Evolutionary conservation across 2,113 vertebrate genomes (phyloP), one percentile per base, ranked within the genome.

Genomic region (Himantopus leucocephalus): DNA sequence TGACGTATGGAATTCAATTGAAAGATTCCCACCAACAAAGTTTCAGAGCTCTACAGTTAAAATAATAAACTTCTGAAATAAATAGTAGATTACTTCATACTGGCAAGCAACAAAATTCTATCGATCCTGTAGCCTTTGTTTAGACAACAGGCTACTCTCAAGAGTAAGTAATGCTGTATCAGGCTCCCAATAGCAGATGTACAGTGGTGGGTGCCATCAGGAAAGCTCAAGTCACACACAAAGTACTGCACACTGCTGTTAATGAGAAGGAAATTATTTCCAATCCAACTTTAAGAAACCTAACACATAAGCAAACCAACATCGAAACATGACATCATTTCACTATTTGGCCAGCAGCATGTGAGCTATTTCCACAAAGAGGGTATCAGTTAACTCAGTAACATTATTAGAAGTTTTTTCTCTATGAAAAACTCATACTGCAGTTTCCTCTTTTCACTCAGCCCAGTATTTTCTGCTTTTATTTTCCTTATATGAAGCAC

Each of bases 341-440:
- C 50, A 26, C 72, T 74, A 17, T 14, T 11, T 7, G 27, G 39
- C 48, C 84, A 85, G 78, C 71, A 52, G 52, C 48, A 68, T 5
- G 18, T 1, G 20, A 72, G 58, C 63, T 62, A 13, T 19, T 79
- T 66, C 63, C 59, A 47, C 35, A n/a, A 32, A 62, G 37, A 83
- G 60, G 24, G 0, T 55, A 87, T 37, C 81, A 56, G 34, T 35
- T 91, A 66, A 62, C 72, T 50, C 55, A 3, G 9, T 14, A 63
- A 81, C 20, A 5, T 1, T 21, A 39, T 1, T 21, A 1, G 0
- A 59, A 6, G 45, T 1, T 48, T 59, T 62, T 37, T 9, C 41
- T 39, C 64, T 63, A 70, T 56, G 15, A 60, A 74, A 52, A 64
- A 41, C 27, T 17, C 73, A 78, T 10, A 19, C 43, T 78, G 86